phyloP scores from a whole-genome alignment of 2,888 invertebrate species.

The Ophion slaviceki region DNA sequence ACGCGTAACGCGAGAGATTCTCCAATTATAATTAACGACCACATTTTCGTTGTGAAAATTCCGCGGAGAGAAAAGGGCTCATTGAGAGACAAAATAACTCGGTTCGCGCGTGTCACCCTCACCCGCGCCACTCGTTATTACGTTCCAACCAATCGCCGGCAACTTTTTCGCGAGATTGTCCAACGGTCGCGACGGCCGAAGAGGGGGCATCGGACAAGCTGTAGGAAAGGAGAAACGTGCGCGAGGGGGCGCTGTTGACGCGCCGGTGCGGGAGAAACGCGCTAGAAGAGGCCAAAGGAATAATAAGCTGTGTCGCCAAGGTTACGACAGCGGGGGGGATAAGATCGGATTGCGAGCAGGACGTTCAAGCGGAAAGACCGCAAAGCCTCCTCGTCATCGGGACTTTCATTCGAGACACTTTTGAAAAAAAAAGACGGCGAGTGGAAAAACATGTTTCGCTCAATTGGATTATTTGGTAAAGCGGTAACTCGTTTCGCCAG shows the following conservation, averaged over 20 bases:
- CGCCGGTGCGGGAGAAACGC: background rate
- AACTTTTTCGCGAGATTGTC: no score
- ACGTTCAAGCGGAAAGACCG: slow-evolving; percentile 61
- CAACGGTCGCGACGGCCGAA: no score
- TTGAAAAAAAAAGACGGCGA: background rate
- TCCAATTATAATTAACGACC: no score
- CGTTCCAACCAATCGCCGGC: no score
- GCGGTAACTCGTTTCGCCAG: no score
- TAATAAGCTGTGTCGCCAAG: slow-evolving; percentile 66
- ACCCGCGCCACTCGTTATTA: no score
- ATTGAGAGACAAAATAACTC: no score
- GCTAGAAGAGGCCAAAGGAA: slow-evolving; percentile 7
- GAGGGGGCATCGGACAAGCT: background rate
- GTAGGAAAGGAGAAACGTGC: slow-evolving; percentile 45
- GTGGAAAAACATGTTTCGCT: no score
- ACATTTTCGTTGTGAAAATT: no score
- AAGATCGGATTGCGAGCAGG: slow-evolving; percentile 62
- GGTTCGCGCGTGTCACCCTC: no score
- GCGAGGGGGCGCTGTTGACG: slow-evolving; percentile 17
- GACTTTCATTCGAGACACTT: slow-evolving; percentile 58
- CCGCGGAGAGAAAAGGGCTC: no score
- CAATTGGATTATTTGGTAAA: no score
- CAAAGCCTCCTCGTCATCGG: slow-evolving; percentile 27
- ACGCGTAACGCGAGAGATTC: background rate
- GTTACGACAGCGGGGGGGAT: slow-evolving; percentile 50